Evolutionary conservation across 2,797 vertebrate species (phyloP), one percentile per base, ranked within the genome.

Genomic region (Tiaroga cobitis): DNA sequence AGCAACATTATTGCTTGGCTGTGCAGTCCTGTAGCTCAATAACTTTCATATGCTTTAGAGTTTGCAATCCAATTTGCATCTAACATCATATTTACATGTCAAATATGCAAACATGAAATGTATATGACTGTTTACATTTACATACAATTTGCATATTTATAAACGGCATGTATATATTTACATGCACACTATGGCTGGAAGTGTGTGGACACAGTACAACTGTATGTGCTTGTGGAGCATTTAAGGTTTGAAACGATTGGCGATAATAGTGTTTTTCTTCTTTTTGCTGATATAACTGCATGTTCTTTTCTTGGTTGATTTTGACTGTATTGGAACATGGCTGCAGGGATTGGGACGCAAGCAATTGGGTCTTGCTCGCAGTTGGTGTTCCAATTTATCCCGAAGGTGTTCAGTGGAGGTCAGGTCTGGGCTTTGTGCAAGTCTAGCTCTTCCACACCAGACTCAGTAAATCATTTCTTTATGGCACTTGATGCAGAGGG

Each of bases 401-500:
- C 3, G 5, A 81, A 41, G 49, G 67, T 81, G 51, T 81, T 81
- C 80, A 70, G 10, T 39, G 67, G 63, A 56, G 34, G 72, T 81
- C 37, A 81, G 80, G 68, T 81, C 80, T 54, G 67, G 80, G 80
- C 49, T 81, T 81, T 81, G 49, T 81, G 65, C 16, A 34, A 59
- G 49, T 70, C 49, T 11, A 81, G 67, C 34, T 41, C n/a, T 43
- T 78, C 46, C 24, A 68, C 72, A 56, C 8, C 46, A 41, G 11
- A 29, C 80, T 39, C 80, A 8, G 74, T 78, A 69, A 78, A 84
- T 78, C 8, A 84, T 59, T 59, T 84, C 19, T 67, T 78, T 78
- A 43, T 84, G 82, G 46, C 26, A 56, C n/a, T 78, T 37, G 29
- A 68, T 59, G 34, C 65, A 72, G 49, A 29, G 8, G 49, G 67